Evolutionary conservation across 2,113 vertebrate genomes (phyloP).

Genomic region (Malurus elegans): DNA sequence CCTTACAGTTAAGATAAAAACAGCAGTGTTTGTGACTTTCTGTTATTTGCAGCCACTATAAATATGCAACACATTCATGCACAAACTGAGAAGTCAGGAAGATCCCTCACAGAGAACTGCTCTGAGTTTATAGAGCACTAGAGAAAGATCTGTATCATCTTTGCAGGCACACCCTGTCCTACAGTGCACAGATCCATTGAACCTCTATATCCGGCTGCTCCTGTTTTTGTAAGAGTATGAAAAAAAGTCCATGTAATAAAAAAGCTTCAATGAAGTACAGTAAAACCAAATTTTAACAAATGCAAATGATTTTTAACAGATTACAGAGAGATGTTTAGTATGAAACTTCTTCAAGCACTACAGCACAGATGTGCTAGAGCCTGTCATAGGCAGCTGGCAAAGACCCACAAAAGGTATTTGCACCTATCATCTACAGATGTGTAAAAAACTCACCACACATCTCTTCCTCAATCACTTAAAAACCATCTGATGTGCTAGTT

Average conservation of each 20-base stretch:
- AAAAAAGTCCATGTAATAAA: neutral
- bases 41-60: neutral
- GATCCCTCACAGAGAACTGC: neutral
- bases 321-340: neutral
- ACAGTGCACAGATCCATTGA: neutral
- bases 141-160: neutral
- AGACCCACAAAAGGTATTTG: slow-evolving; percentile 12
- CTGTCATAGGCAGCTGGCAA: slow-evolving; percentile 9
- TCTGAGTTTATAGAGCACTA: neutral
- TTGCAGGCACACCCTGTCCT: neutral
- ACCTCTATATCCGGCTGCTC: neutral
- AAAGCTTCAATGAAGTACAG: neutral
- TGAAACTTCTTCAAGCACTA: neutral
- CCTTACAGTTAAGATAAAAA: neutral
- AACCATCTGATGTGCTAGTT: slow-evolving; percentile 56
- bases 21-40: neutral
- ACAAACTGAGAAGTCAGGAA: neutral
- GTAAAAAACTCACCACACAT: neutral
- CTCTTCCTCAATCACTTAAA: slow-evolving; percentile 48
- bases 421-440: neutral
- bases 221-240: neutral
- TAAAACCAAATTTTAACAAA: neutral
- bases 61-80: neutral
- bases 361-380: neutral
- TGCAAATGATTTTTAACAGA: neutral